These are phyloP conservation scores for Dicyrtoma fusca DNA, from an alignment of 2,888 invertebrate species.

Conservation along the genomic window DNA sequence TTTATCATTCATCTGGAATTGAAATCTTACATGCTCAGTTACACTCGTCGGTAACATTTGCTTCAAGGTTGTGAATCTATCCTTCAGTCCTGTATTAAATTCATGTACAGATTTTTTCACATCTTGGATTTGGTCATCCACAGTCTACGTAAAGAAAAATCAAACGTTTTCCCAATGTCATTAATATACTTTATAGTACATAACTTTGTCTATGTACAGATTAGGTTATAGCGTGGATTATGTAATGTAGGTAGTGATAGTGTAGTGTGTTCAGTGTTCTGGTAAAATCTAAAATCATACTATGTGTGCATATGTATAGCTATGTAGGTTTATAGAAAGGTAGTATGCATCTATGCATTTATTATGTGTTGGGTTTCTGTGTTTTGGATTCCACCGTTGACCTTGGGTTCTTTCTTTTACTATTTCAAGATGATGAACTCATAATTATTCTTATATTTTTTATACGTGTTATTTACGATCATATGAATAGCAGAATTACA, in stretches of 20 bases:
- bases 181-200: no score
- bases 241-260: no score
- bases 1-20: slow-evolving; percentile 9
- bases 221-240: background rate
- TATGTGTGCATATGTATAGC: no score
- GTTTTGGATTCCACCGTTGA: slow-evolving; percentile 5
- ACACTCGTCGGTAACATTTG: slow-evolving; percentile 54
- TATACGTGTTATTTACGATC: no score
- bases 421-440: slow-evolving; percentile 38
- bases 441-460: background rate
- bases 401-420: slow-evolving; percentile 16
- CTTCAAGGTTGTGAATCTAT: slow-evolving; percentile 52
- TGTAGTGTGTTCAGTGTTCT: no score
- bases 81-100: slow-evolving; percentile 51
- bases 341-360: no score
- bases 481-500: no score
- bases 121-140: slow-evolving; percentile 43
- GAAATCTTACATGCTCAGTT: slow-evolving; percentile 50
- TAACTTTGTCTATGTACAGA: no score
- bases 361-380: background rate
- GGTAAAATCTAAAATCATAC: no score
- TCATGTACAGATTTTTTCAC: slow-evolving; percentile 43
- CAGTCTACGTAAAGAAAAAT: slow-evolving; percentile 36
- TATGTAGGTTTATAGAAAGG: no score
- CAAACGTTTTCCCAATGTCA: slow-evolving; percentile 24